phyloP scores from a whole-genome alignment of 1,140 invertebrate species.

The Trichonephila clavata region DNA sequence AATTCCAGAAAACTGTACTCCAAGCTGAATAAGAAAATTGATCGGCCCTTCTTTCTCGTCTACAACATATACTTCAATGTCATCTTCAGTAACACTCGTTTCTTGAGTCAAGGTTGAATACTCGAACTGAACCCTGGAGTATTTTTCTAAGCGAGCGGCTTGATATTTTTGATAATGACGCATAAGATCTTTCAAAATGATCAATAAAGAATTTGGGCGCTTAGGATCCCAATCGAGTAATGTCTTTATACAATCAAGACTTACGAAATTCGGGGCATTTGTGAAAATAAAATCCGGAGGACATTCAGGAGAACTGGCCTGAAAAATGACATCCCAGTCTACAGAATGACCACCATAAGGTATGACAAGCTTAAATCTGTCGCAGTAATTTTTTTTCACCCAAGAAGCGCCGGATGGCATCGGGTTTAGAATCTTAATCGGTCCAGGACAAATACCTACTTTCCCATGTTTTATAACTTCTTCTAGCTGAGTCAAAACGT shows the following conservation, averaged over 20 bases:
- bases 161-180: slow-evolving; percentile 79
- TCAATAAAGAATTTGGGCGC: slow-evolving; percentile 78
- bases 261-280: slow-evolving; percentile 72
- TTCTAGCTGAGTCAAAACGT: slow-evolving; percentile 66
- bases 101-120: slow-evolving; percentile 79
- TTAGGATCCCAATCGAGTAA: slow-evolving; percentile 79
- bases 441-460: slow-evolving; percentile 76
- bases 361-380: slow-evolving; percentile 80
- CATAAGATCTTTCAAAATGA: slow-evolving; percentile 79
- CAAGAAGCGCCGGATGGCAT: slow-evolving; percentile 46
- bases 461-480: slow-evolving; percentile 72
- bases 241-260: slow-evolving; percentile 75
- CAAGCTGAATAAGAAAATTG: slow-evolving; percentile 80
- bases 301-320: slow-evolving; percentile 79
- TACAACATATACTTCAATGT: slow-evolving; percentile 79
- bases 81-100: slow-evolving; percentile 78
- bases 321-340: slow-evolving; percentile 81
- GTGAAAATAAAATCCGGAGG: slow-evolving; percentile 81
- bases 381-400: slow-evolving; percentile 74
- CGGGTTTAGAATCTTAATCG: slow-evolving; percentile 60
- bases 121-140: slow-evolving; percentile 80
- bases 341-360: slow-evolving; percentile 80
- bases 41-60: slow-evolving; percentile 79
- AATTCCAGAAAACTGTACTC: slow-evolving; percentile 80
- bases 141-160: slow-evolving; percentile 78